These are phyloP conservation scores for Somateria mollissima DNA, from an alignment of 2,797 vertebrate species.

Conservation along the genomic window DNA sequence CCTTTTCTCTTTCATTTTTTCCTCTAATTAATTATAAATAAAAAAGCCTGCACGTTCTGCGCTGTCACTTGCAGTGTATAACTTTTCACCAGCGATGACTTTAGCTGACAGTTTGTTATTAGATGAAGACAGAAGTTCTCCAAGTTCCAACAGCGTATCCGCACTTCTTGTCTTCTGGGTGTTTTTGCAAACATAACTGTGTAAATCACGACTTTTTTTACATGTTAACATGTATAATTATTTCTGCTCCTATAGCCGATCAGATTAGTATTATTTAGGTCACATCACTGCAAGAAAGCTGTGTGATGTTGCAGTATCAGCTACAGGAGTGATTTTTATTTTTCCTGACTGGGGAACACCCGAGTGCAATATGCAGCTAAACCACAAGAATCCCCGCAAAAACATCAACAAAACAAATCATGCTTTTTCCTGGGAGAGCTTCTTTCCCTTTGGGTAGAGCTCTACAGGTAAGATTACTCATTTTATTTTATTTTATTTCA, in stretches of 20 bases:
- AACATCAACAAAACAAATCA: background rate
- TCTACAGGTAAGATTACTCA: background rate
- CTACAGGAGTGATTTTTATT: background rate
- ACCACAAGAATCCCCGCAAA: background rate
- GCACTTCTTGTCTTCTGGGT: background rate
- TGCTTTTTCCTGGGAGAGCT: background rate
- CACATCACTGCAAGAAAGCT: background rate
- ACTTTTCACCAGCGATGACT: conserved; percentile 6
- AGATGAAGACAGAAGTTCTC: background rate
- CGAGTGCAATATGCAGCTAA: background rate
- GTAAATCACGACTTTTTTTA: background rate
- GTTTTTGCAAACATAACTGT: background rate
- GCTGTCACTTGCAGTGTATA: conserved; percentile 17
- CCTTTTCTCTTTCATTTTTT: background rate
- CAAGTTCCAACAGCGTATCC: background rate
- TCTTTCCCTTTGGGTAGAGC: background rate
- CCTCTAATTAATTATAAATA: conserved; percentile 60
- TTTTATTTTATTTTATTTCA: fast-evolving
- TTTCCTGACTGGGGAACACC: background rate
- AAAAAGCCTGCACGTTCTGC: conserved; percentile 43
- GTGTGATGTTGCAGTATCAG: background rate
- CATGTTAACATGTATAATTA: background rate
- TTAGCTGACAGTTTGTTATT: conserved; percentile 33
- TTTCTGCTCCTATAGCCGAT: conserved; percentile 25
- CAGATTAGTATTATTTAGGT: conserved; percentile 39